Conservation (phyloP, 2,888 invertebrate genomes). For the Osedax fenrisi region DNA sequence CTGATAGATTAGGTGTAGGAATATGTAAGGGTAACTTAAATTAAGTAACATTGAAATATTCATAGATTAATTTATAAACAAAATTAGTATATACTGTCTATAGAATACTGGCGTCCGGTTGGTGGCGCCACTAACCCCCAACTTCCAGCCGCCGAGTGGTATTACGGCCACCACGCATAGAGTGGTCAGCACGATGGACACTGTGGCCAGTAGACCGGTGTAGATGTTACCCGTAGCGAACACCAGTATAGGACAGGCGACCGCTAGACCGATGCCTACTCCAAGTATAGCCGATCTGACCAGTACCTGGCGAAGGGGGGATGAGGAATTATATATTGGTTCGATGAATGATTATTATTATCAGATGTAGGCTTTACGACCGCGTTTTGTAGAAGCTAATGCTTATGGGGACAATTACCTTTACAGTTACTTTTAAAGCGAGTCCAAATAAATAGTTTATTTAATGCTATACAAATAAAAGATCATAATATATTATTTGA, state of each 20-base stretch:
- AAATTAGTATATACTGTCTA: too few relatives aligned
- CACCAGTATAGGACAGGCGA: slow-evolving; percentile 42
- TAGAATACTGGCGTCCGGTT: too few relatives aligned
- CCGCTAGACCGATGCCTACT: slow-evolving; percentile 40
- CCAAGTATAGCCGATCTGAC: slow-evolving; percentile 41
- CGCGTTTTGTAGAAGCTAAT: background rate
- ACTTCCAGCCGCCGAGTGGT: slow-evolving; percentile 45
- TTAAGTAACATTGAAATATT: too few relatives aligned
- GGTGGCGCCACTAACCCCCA: slow-evolving; percentile 42
- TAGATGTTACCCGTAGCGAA: slow-evolving; percentile 43
- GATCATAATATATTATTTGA: too few relatives aligned
- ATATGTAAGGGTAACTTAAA: too few relatives aligned
- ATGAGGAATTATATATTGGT: background rate
- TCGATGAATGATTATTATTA: background rate
- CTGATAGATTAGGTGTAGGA: too few relatives aligned
- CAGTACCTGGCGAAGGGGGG: slow-evolving; percentile 39
- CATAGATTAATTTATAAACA: too few relatives aligned
- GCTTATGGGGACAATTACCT: background rate
- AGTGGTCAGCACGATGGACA: slow-evolving; percentile 41
- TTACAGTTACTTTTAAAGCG: too few relatives aligned
- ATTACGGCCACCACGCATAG: slow-evolving; percentile 43
- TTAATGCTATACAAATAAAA: too few relatives aligned
- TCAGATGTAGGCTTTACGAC: background rate
- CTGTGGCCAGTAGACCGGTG: slow-evolving; percentile 42
- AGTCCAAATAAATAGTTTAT: too few relatives aligned